Evolutionary conservation across 1,140 invertebrate species (phyloP), one percentile per base, ranked within the genome.

Genomic region (Matsumurasca onukii): DNA sequence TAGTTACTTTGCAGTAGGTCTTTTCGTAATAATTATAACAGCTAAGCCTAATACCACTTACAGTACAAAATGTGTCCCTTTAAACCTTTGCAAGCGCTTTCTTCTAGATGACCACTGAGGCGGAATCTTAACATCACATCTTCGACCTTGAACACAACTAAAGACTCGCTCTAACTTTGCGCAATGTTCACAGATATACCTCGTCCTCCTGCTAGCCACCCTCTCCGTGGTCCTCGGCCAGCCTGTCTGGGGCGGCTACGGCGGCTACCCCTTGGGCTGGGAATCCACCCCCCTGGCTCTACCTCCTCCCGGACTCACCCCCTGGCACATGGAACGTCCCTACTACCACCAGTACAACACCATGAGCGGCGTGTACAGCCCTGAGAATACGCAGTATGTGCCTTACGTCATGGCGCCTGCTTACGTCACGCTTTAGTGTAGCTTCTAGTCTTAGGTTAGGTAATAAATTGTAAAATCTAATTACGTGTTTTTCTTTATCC

Each of bases 241-340:
- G 55, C 55, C 55, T 27, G 22, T 29, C 13, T 59, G 55, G 55
- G 24, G 55, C 22, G 49, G 49, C 3, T 59, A 59, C 55, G 55
- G 55, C 15, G 55, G 55, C 24, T 59, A 59, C 25, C 55, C 55
- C 55, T 9, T 5, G 9, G 55, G 55, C 15, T 59, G 55, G 55
- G 55, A 27, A 13, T 27, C 22, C 25, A 27, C 55, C 55, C 55
- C 55, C 25, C 3, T 59, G 2, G 25, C 22, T 5, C 34, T 39
- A 39, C 24, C 55, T 5, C n/a, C 24, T 17, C 49, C 49, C 49
- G 2, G 13, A 2, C 24, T 27, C 3, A 59, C 55, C 55, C 55
- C 55, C 55, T 59, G 55, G 55, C 55, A 59, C 25, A 59, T 59
- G 55, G 9, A 59, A 29, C 55, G 55, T 12, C 55, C 55, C 22